Evolutionary conservation across 2,113 vertebrate genomes (phyloP).

Genomic region (Lycaon pictus): DNA sequence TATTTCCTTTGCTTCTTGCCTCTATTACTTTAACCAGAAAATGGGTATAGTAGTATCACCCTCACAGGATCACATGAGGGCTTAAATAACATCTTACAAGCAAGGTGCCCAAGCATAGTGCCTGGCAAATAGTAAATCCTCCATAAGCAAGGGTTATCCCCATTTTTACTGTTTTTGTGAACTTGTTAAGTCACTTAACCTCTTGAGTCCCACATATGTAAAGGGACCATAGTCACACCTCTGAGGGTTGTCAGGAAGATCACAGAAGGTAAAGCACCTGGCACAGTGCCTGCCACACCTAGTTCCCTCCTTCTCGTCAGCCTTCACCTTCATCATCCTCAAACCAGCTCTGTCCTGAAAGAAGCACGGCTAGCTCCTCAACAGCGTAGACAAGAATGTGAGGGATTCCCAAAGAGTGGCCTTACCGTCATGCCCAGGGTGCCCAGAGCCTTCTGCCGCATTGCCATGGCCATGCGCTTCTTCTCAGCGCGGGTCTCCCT

Average conservation of each 20-base stretch:
- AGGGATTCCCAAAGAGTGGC: fast-evolving
- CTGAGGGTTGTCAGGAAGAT: background rate
- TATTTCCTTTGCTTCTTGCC: background rate
- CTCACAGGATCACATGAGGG: background rate
- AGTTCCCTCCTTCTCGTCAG: background rate
- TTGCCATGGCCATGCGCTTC: constrained; percentile 99
- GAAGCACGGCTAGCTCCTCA: background rate
- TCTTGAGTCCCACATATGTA: fast-evolving
- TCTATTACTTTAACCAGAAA: background rate
- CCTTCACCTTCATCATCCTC: background rate
- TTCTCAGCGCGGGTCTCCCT: constrained; percentile 98
- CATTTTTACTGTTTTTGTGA: background rate
- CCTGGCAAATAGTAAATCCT: background rate
- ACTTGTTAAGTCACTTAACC: background rate
- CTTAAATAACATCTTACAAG: background rate
- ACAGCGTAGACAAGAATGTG: background rate
- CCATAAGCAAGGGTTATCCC: fast-evolving
- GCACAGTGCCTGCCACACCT: background rate
- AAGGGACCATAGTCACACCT: background rate
- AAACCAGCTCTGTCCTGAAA: background rate
- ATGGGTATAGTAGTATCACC: background rate
- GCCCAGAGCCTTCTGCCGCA: constrained; percentile 98
- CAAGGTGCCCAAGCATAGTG: background rate
- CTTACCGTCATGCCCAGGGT: constrained; percentile 98
- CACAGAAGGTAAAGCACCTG: background rate